Evolutionary conservation across 2,797 vertebrate species (phyloP).

Genomic region (Brachyalestes nurse): DNA sequence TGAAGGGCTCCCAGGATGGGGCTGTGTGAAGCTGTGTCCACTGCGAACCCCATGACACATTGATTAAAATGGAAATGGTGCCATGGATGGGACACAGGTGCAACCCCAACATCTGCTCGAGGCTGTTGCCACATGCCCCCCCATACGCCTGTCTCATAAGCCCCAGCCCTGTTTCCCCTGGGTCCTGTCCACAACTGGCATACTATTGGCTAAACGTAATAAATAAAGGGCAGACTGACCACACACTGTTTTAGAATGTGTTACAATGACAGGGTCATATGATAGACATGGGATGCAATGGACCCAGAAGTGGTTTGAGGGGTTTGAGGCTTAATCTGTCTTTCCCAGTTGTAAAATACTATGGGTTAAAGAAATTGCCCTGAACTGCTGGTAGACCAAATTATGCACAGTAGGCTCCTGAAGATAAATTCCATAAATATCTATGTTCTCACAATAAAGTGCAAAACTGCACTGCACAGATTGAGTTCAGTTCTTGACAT

Average conservation of each 20-base stretch:
- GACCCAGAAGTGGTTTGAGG: background rate
- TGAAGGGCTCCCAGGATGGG: slow-evolving; percentile 63
- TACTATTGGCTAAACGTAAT: slow-evolving; percentile 64
- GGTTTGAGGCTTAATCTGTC: background rate
- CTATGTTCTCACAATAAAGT: slow-evolving; percentile 65
- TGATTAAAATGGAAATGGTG: slow-evolving; percentile 75
- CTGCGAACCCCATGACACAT: slow-evolving; percentile 65
- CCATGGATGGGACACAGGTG: slow-evolving; percentile 62
- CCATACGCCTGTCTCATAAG: slow-evolving; percentile 50
- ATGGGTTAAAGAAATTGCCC: background rate
- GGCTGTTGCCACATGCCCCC: slow-evolving; percentile 52
- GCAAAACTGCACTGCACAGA: slow-evolving; percentile 41
- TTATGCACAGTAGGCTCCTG: slow-evolving; percentile 1
- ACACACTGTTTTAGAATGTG: background rate
- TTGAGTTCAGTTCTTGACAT: slow-evolving; percentile 36
- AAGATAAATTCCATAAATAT: slow-evolving; percentile 49
- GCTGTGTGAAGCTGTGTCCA: slow-evolving; percentile 60
- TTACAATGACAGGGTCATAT: background rate
- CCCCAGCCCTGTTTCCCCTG: slow-evolving; percentile 55
- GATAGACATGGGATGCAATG: too few relatives aligned
- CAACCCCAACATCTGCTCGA: slow-evolving; percentile 73
- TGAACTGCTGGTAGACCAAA: background rate
- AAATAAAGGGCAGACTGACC: background rate
- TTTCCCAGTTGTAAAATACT: background rate
- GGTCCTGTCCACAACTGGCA: slow-evolving; percentile 59